phyloP scores from a whole-genome alignment of 1,140 invertebrate species.

The Diabrotica virgifera region DNA sequence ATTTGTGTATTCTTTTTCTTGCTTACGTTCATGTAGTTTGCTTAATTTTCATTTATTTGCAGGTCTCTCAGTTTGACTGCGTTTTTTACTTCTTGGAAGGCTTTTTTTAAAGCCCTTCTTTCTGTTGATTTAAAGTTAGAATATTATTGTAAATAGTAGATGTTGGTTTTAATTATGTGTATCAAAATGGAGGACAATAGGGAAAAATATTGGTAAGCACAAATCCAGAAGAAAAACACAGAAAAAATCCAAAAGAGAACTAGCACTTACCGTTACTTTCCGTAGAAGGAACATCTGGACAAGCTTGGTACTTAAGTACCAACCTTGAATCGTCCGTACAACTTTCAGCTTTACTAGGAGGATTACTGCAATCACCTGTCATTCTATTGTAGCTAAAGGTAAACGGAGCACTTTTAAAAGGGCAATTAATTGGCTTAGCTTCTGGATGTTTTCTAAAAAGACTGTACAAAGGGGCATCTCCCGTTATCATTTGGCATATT shows the following conservation, averaged over 20 bases:
- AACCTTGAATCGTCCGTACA: conserved; percentile 79
- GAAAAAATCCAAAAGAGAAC: background rate
- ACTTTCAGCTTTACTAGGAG: conserved; percentile 73
- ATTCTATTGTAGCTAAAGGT: conserved; percentile 74
- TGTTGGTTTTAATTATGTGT: no score
- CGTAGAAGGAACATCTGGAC: conserved; percentile 73
- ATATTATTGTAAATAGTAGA: no score
- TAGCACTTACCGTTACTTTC: conserved; percentile 60
- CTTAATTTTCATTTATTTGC: no score
- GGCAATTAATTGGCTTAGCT: conserved; percentile 65
- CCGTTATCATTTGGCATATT: conserved; percentile 64
- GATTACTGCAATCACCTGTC: conserved; percentile 70
- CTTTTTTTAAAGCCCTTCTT: no score
- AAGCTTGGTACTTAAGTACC: conserved; percentile 79
- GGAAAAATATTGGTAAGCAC: no score
- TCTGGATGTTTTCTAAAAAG: conserved; percentile 69
- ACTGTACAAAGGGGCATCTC: conserved; percentile 68
- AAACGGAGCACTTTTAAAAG: conserved; percentile 72
- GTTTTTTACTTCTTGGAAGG: no score
- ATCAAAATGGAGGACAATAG: no score
- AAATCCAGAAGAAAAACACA: background rate
- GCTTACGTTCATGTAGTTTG: no score
- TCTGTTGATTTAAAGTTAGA: no score
- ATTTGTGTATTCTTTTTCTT: no score
- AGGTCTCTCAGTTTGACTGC: no score